phyloP scores from a whole-genome alignment of 2,113 vertebrate species.

The Blennius ocellaris region DNA sequence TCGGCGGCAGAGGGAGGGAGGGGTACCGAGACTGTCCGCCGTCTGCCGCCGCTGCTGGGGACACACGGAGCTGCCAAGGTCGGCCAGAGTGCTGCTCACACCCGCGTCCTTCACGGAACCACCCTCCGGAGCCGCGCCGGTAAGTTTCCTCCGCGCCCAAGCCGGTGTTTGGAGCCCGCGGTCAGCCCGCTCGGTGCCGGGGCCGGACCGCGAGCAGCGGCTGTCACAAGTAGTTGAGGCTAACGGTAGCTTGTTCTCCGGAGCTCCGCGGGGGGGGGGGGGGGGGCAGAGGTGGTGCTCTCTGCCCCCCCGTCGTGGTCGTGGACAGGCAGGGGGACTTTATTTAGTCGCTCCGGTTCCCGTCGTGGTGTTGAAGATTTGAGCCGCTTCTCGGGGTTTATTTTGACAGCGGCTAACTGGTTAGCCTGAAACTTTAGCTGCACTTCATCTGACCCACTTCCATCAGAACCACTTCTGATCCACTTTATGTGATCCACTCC shows the following conservation, averaged over 20 bases:
- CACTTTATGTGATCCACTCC: no score
- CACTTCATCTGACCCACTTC: no score
- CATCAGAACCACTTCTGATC: no score
- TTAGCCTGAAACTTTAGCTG: constrained; percentile 47
- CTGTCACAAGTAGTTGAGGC: constrained; percentile 70
- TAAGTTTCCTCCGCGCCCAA: constrained; percentile 41
- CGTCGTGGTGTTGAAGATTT: neutral
- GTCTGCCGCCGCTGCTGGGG: constrained; percentile 27
- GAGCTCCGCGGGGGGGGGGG: no score
- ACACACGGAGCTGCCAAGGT: constrained; percentile 50
- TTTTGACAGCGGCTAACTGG: constrained; percentile 20
- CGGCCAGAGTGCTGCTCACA: constrained; percentile 36
- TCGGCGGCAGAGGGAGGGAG: constrained; percentile 45
- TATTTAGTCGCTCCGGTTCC: fast-evolving
- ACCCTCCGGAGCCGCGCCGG: constrained; percentile 31
- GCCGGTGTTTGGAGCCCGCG: neutral
- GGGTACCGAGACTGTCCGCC: constrained; percentile 46
- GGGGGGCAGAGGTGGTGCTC: neutral
- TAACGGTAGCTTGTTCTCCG: constrained; percentile 43
- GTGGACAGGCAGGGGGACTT: no score
- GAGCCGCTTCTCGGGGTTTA: neutral
- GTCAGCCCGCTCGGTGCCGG: constrained; percentile 9
- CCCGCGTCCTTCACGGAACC: neutral
- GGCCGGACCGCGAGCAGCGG: constrained; percentile 38
- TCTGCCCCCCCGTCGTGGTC: no score